Base-by-base conservation (phyloP, 2,113 vertebrate genomes). In the Urocynchramus pylzowi region DNA sequence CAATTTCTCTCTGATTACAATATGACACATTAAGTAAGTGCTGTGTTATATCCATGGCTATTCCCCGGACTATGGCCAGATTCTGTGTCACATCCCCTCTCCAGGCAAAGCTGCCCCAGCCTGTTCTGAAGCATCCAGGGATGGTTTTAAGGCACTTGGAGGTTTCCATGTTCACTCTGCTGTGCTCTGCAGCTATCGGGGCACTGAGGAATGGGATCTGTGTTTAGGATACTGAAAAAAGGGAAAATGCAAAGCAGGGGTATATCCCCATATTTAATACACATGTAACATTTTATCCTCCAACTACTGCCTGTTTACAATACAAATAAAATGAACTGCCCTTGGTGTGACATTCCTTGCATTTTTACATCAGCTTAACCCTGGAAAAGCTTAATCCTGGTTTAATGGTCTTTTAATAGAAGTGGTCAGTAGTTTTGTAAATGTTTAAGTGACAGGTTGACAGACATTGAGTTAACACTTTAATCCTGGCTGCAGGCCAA, bases 381-480 rank as follows among this genome's bases (percentile, higher is more conserved):
- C 89, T 95, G 93, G 92, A 98, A 97, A 95, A 96, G 50, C 91
- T 95, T 98, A 98, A 98, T 97, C 97, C 97, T 89, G 80, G 90
- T 97, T 98, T 98, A 98, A 98, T 98, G 96, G 97, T 95, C 94
- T 97, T 97, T 97, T 96, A 98, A 97, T 97, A 97, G 96, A 97
- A 97, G 97, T 95, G 97, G 97, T 97, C 96, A 96, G 93, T 94
- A 97, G 97, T 96, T 97, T 90, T 85, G 96, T 97, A 96, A 96
- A 97, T 97, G 96, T 97, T 97, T 97, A 96, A 98, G 95, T 98
- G 97, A 98, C 98, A 98, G 97, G 86, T 95, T 98, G 97, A 98
- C 97, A 94, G 97, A 96, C 84, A 9, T 68, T 87, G 77, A 95
- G 91, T 96, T 96, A 96, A 96, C 93, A 75, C 92, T 94, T 93